These are phyloP conservation scores for Anagrus nilaparvatae DNA, from an alignment of 1,140 invertebrate genomes.

Conservation along the genomic window DNA sequence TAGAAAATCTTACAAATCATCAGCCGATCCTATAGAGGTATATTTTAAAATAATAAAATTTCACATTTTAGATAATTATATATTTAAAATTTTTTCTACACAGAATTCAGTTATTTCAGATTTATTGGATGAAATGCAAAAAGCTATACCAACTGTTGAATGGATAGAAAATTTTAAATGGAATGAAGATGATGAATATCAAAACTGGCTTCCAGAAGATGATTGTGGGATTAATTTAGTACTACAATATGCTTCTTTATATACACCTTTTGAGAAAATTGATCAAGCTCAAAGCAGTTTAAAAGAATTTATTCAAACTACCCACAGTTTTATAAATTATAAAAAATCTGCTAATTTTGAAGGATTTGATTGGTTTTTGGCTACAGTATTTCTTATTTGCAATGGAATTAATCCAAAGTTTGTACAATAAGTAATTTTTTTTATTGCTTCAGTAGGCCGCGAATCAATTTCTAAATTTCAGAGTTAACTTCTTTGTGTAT, in stretches of 20 bases:
- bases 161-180: constrained; percentile 34
- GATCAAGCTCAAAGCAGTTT: constrained; percentile 23
- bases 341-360: constrained; percentile 25
- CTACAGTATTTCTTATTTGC: constrained; percentile 35
- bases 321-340: constrained; percentile 33
- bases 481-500: constrained; percentile 3
- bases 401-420: constrained; percentile 27
- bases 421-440: constrained; percentile 26
- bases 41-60: too few relatives aligned
- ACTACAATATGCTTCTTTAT: constrained; percentile 28
- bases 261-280: constrained; percentile 21
- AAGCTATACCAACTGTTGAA: constrained; percentile 35
- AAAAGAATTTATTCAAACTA: constrained; percentile 30
- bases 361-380: constrained; percentile 38
- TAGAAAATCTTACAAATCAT: constrained; percentile 28
- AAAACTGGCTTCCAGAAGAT: constrained; percentile 36
- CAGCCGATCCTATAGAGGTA: constrained; percentile 26
- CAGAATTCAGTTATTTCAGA: constrained; percentile 28
- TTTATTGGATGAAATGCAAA: constrained; percentile 35
- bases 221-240: constrained; percentile 28
- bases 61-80: too few relatives aligned
- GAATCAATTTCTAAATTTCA: constrained; percentile 23
- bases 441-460: constrained; percentile 33
- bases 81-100: constrained; percentile 8
- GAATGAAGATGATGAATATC: constrained; percentile 25